Base-by-base conservation (phyloP, 2,888 invertebrate species). In the Acronicta leporina region DNA sequence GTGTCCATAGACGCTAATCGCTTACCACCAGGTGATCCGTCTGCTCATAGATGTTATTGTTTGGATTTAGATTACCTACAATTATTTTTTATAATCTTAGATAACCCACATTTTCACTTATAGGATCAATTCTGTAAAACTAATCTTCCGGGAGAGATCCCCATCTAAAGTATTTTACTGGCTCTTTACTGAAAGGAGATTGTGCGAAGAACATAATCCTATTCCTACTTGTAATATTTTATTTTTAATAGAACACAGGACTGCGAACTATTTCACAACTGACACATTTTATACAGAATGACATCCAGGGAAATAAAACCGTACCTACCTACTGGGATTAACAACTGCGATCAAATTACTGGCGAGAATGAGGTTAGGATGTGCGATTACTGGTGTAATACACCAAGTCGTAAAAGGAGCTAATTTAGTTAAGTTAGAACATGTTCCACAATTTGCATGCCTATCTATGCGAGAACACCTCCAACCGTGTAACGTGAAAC, bases 361-460 rank as follows among this genome's bases (percentile, higher is more conserved):
- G 14, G 48, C 27, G 30, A 49, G 69, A 43, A 55, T 61, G 68
- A 38, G 47, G 69, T 45, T 48, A 51, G 62, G 42, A 55, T 14
- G 33, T 58, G 48, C 20, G 40, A 50, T 62, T 61, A 55, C 40
- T 13, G 49, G 49, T 33, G 20, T 38, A 25, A 44, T 44, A 45
- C 15, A 38, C 14, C 38, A 1, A 25, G 16, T 55, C 38, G 46
- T 56, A 63, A 56, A 63, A 68, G 52, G 49, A 63, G 55, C 52
- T 63, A 53, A 68, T 69, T 69, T 50, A 69, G 69, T 62, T 68
- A 68, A 62, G 63, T 68, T 68, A 55, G 40, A 41, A 33, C 69
- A 69, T 68, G 54, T 68, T 33, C 45, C 40, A 49, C 49, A 62
- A 68, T 73, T 69, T 73, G 63, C 74, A 73, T 50, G 63, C 52